These are phyloP conservation scores for Thaleichthys pacificus DNA, from an alignment of 2,797 vertebrate genomes.

Conservation along the genomic window DNA sequence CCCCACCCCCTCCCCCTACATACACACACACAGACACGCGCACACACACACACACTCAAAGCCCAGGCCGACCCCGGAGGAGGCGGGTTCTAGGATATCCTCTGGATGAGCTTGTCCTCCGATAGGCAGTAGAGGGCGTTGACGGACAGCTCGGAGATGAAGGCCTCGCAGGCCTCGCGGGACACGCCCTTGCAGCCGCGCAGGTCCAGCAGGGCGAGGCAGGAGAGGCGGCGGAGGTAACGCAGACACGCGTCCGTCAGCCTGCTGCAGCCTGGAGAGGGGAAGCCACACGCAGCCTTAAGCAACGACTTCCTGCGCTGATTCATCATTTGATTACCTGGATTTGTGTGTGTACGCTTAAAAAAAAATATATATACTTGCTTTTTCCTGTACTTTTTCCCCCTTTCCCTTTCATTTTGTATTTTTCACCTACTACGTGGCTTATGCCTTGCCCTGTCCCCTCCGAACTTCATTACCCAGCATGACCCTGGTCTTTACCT, in stretches of 20 bases:
- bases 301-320: too few relatives aligned
- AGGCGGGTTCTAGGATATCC: slow-evolving; percentile 85
- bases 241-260: slow-evolving; percentile 91
- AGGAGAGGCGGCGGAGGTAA: slow-evolving; percentile 90
- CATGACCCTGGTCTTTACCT: slow-evolving; percentile 67
- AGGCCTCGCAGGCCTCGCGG: slow-evolving; percentile 91
- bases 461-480: too few relatives aligned
- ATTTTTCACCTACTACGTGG: too few relatives aligned
- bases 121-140: slow-evolving; percentile 97
- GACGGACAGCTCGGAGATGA: slow-evolving; percentile 97
- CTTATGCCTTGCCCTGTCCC: too few relatives aligned
- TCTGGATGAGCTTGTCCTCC: slow-evolving; percentile 97
- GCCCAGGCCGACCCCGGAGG: slow-evolving; percentile 23
- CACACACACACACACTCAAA: background rate
- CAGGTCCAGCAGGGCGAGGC: slow-evolving; percentile 90
- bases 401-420: too few relatives aligned
- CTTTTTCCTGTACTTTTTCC: too few relatives aligned
- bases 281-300: background rate
- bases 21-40: too few relatives aligned
- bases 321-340: too few relatives aligned
- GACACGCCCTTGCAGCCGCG: slow-evolving; percentile 93
- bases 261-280: slow-evolving; percentile 88
- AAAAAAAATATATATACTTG: too few relatives aligned
- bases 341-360: background rate
- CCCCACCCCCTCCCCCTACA: slow-evolving; percentile 4